These are phyloP conservation scores for Glyptemys insculpta DNA, from an alignment of 2,797 vertebrate genomes.

Conservation along the genomic window DNA sequence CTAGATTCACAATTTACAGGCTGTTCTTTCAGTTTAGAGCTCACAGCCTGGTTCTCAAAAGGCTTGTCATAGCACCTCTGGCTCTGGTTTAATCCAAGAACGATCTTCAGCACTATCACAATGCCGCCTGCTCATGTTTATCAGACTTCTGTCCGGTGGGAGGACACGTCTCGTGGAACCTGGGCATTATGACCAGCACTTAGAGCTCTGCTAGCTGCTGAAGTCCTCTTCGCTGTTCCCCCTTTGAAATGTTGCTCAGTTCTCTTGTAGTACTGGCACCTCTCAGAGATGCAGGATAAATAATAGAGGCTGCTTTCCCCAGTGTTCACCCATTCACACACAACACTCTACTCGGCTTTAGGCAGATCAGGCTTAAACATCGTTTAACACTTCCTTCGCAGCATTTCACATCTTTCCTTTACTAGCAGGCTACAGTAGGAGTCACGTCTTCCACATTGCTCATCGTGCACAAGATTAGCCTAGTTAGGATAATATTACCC, in stretches of 20 bases:
- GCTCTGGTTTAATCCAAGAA: background rate
- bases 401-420: background rate
- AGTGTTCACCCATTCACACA: background rate
- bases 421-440: background rate
- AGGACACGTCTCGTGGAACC: background rate
- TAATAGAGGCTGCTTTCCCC: background rate
- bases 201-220: background rate
- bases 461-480: background rate
- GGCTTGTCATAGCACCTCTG: background rate
- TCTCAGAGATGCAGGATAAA: background rate
- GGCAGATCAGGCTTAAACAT: background rate
- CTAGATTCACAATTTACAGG: background rate
- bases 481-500: background rate
- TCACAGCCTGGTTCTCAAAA: background rate
- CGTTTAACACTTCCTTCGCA: background rate
- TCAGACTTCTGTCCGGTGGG: background rate
- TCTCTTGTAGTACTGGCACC: background rate
- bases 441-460: background rate
- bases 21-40: background rate
- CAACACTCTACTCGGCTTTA: background rate
- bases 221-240: background rate
- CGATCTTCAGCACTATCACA: background rate
- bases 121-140: background rate
- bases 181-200: background rate
- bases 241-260: background rate